Percentiles rank a stretch among this genome's conserved stretches.
phyloP scores from a whole-genome alignment of 2,888 invertebrate genomes.

The Copidosoma aretas region DNA sequence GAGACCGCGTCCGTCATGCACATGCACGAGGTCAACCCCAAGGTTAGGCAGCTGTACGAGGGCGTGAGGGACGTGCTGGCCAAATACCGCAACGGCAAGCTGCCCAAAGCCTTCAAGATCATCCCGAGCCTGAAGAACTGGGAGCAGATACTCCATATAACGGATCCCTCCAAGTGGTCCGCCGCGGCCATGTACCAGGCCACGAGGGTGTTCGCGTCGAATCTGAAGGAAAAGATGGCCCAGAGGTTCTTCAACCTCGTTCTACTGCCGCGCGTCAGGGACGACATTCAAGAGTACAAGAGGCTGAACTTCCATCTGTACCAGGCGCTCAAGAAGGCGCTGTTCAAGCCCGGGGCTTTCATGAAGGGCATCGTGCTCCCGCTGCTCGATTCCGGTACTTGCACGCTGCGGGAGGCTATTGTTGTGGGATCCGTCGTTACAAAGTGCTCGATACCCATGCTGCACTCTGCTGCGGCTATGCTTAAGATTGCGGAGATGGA shows the following conservation, averaged over 20 bases:
- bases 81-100: slow-evolving; percentile 92
- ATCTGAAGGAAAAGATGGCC: slow-evolving; percentile 94
- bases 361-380: slow-evolving; percentile 90
- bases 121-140: slow-evolving; percentile 91
- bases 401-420: slow-evolving; percentile 93
- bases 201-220: slow-evolving; percentile 95
- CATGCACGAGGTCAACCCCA: slow-evolving; percentile 84
- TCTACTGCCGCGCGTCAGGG: slow-evolving; percentile 89
- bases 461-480: slow-evolving; percentile 95
- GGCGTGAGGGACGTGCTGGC: slow-evolving; percentile 86
- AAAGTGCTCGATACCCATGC: slow-evolving; percentile 89
- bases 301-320: slow-evolving; percentile 95
- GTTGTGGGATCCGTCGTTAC: slow-evolving; percentile 92
- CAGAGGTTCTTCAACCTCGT: slow-evolving; percentile 93
- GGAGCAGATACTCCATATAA: slow-evolving; percentile 88
- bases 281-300: slow-evolving; percentile 95
- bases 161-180: slow-evolving; percentile 92
- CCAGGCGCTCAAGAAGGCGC: slow-evolving; percentile 88
- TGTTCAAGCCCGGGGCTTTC: slow-evolving; percentile 97
- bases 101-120: slow-evolving; percentile 98
- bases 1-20: slow-evolving; percentile 75
- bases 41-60: slow-evolving; percentile 85
- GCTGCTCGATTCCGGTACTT: slow-evolving; percentile 84
- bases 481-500: slow-evolving; percentile 97
- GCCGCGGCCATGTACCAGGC: slow-evolving; percentile 98